Conservation (phyloP, 2,888 invertebrate genomes). For the Eurois occulta region DNA sequence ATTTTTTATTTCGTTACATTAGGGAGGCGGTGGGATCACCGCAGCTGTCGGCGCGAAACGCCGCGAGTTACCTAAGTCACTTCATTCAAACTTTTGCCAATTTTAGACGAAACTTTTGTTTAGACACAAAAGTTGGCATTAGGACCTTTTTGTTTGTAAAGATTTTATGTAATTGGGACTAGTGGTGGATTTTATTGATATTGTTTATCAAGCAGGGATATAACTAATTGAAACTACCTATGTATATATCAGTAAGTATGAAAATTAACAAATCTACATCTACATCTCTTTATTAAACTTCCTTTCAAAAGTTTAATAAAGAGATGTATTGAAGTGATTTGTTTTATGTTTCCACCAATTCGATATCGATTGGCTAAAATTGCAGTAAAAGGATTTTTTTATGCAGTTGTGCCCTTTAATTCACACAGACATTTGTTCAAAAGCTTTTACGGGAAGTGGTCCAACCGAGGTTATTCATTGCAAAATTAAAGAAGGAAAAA, state of each 20-base stretch:
- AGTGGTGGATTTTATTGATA: conserved; percentile 69
- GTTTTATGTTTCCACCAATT: background rate
- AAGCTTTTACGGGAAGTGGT: conserved; percentile 61
- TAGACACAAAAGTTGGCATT: conserved; percentile 83
- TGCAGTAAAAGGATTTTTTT: conserved; percentile 1
- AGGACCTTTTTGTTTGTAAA: conserved; percentile 81
- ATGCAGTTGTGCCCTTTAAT: conserved; percentile 39
- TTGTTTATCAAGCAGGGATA: conserved; percentile 21
- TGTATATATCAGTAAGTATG: background rate
- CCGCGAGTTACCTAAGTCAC: conserved; percentile 86
- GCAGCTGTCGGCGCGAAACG: conserved; percentile 87
- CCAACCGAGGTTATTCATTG: conserved; percentile 61
- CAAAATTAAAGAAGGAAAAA: conserved; percentile 71
- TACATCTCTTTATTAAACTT: background rate
- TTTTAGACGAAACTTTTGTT: conserved; percentile 84
- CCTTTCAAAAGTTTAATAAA: background rate
- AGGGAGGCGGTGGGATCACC: conserved; percentile 86
- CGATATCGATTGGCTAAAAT: background rate
- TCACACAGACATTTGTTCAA: conserved; percentile 52
- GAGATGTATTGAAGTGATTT: background rate
- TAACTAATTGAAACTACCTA: background rate
- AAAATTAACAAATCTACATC: background rate
- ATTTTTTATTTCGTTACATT: conserved; percentile 86
- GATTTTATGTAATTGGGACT: conserved; percentile 79
- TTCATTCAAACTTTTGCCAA: conserved; percentile 88